phyloP scores from a whole-genome alignment of 2,113 vertebrate genomes.

The Oryzias celebensis region DNA sequence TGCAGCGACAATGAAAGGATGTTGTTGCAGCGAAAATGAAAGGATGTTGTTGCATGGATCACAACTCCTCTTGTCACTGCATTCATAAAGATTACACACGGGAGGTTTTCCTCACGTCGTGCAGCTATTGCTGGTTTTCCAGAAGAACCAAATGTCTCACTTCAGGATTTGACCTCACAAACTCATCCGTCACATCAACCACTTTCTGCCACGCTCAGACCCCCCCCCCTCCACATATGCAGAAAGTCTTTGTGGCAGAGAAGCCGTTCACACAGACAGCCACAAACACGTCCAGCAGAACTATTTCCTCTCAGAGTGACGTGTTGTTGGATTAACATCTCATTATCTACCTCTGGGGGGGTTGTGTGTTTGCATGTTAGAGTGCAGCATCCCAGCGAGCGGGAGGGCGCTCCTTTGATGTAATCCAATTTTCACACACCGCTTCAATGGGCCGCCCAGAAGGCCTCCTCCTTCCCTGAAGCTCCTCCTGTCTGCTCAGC shows the following conservation, averaged over 20 bases:
- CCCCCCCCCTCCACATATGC: slow-evolving; percentile 1
- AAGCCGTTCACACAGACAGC: slow-evolving; percentile 4
- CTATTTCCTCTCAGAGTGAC: slow-evolving; percentile 47
- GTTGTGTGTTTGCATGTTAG: slow-evolving; percentile 24
- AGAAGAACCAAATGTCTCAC: not conserved
- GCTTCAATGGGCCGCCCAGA: not conserved
- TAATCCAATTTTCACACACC: slow-evolving; percentile 70
- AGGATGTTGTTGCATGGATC: too few relatives aligned
- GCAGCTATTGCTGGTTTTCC: too few relatives aligned
- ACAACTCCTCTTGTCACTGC: too few relatives aligned
- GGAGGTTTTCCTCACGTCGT: too few relatives aligned
- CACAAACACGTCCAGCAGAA: slow-evolving; percentile 22
- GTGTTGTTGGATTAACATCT: slow-evolving; percentile 60
- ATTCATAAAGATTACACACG: too few relatives aligned
- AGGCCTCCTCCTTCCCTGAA: not conserved
- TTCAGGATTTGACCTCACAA: slow-evolving; percentile 2
- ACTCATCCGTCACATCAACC: slow-evolving; percentile 23
- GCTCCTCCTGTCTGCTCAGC: not conserved
- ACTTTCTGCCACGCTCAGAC: slow-evolving; percentile 4
- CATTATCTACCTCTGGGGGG: slow-evolving; percentile 43
- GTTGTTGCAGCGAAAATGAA: too few relatives aligned
- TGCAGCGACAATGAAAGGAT: too few relatives aligned
- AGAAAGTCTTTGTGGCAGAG: slow-evolving; percentile 11
- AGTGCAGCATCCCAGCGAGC: slow-evolving; percentile 57
- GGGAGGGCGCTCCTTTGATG: slow-evolving; percentile 51